phyloP scores from a whole-genome alignment of 2,113 vertebrate species.

The Phasianus colchicus region DNA sequence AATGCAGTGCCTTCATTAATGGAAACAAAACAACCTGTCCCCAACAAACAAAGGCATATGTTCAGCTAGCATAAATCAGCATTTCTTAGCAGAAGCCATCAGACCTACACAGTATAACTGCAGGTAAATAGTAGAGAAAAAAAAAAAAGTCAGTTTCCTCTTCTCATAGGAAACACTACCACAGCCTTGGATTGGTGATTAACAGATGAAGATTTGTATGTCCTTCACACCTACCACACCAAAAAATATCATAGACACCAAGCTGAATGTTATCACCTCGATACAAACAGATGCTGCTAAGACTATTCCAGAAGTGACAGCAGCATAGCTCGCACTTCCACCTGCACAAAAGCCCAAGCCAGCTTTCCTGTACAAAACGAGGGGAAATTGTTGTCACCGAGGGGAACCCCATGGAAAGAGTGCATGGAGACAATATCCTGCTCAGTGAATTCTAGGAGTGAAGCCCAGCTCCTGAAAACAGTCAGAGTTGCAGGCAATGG shows the following conservation, averaged over 20 bases:
- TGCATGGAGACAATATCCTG: conserved; percentile 9
- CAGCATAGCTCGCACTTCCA: background rate
- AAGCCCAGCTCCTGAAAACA: background rate
- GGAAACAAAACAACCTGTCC: background rate
- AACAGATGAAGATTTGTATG: fast-evolving
- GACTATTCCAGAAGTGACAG: background rate
- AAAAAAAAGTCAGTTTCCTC: fast-evolving
- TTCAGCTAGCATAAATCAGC: background rate
- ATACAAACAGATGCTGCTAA: background rate
- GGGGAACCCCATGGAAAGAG: conserved; percentile 32
- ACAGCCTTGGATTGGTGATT: background rate
- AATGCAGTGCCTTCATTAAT: conserved; percentile 15
- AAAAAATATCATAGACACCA: fast-evolving
- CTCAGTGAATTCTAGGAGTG: background rate
- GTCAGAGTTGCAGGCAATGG: background rate
- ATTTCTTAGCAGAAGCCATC: background rate
- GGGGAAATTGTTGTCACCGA: background rate
- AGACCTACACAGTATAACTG: background rate
- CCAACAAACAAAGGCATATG: background rate
- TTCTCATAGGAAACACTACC: background rate
- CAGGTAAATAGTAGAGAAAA: background rate
- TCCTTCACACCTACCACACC: background rate
- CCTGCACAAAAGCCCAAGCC: background rate
- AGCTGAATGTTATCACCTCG: background rate
- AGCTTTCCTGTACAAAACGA: background rate